Base-by-base conservation (phyloP, 2,797 vertebrate species). In the Jordanella pulchra region DNA sequence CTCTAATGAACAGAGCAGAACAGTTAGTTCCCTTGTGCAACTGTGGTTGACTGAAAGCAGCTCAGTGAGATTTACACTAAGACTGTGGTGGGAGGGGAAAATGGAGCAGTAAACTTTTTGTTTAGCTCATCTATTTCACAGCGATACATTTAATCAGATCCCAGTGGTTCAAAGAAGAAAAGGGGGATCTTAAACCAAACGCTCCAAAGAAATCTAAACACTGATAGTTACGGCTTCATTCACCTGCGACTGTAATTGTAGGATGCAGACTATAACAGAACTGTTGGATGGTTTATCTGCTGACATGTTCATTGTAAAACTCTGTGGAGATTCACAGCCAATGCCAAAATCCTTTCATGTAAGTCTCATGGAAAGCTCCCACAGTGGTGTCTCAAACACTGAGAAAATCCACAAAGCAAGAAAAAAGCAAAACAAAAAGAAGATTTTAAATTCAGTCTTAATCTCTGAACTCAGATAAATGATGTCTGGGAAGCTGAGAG, bases 1-100 rank as follows among this genome's bases (percentile, higher is more conserved):
- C 84, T 65, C 64, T 76, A 69, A 77, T 30, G 61, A 81, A 83
- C 67, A 51, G 73, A 73, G 65, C 55, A 65, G 83, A 85, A 79
- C 77, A 67, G 65, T 63, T 39, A 67, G 65, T 63, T 39, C 25
- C 32, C 64, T 54, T 69, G 72, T 72, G 79, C 76, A 69, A 66
- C 83, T 69, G 79, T 80, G 83, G 72, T 67, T 83, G 76, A 71
- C 55, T 78, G 21, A 81, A 82, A 89, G 67, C 76, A 75, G 88
- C 85, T 89, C 87, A 80, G 67, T 81, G 76, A 82, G 76, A 48
- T 67, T 75, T 67, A 72, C 69, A 35, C 65, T 76, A 67, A 48
- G 71, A 32, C 67, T 66, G 25, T 63, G 47, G 65, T 75, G 6
- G 69, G 76, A 82, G 72, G 48, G 35, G 35, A 7, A 39, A 39